phyloP scores from a whole-genome alignment of 2,797 vertebrate species.

The Sebastes variabilis region DNA sequence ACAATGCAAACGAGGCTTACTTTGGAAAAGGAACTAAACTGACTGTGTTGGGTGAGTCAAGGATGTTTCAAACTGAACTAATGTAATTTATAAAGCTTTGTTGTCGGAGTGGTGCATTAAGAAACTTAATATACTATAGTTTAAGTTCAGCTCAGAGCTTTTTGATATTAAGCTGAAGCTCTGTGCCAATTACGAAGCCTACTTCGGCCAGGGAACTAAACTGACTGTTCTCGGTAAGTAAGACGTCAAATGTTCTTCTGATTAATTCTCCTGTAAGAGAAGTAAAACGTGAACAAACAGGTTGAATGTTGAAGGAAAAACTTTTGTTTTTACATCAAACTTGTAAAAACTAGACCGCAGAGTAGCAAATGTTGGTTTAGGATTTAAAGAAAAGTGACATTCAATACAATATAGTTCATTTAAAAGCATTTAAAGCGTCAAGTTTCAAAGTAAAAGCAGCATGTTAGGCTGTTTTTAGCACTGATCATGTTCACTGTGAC shows the following conservation, averaged over 20 bases:
- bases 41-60: constrained; percentile 68
- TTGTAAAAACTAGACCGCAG: too few species aligned
- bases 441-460: not conserved
- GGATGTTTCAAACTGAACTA: too few species aligned
- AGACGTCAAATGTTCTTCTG: not conserved
- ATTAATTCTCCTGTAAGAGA: not conserved
- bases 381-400: too few species aligned
- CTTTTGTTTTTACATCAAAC: too few species aligned
- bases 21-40: constrained; percentile 77
- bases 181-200: constrained; percentile 71
- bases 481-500: too few species aligned
- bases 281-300: too few species aligned
- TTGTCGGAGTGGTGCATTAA: not conserved
- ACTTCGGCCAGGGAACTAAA: constrained; percentile 76
- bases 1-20: constrained; percentile 50
- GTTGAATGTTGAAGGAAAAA: too few species aligned
- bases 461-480: not conserved
- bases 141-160: constrained; percentile 39
- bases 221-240: constrained; percentile 74
- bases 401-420: too few species aligned
- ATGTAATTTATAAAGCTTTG: not conserved
- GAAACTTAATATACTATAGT: not conserved
- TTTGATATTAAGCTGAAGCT: constrained; percentile 43
- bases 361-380: too few species aligned
- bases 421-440: too few species aligned